Base-by-base conservation (phyloP, 2,113 vertebrate genomes). In the Alosa alosa region DNA sequence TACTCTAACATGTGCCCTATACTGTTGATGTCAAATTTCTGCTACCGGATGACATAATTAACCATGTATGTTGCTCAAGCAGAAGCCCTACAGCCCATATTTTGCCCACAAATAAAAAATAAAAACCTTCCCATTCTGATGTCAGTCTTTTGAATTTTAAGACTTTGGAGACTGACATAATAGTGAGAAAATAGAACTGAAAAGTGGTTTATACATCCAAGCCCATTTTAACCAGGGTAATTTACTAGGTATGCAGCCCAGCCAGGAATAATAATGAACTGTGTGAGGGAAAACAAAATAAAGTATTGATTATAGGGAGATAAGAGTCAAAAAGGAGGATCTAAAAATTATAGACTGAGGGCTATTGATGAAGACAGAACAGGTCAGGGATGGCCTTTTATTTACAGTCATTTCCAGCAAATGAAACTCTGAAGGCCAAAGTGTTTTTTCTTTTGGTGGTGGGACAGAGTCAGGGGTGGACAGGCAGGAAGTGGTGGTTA, bases 401-500 rank as follows among this genome's bases (percentile, higher is more conserved):
- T 72, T 72, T 72, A 36, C 60, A 64, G n/a, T 64, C 60, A 64
- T 22, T 64, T 64, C 60, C 60, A 64, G 20, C 7, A n/a, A 64
- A 20, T 64, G 60, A 64, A 64, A 64, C 60, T 25, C 20, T 9
- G 20, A 64, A 64, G 60, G 60, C 60, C 60, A 64, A 64, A 36
- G 31, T 39, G 1, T 17, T 39, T 17, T 78, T 39, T 39, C 0
- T 31, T 17, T 36, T 78, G 72, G 10, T 39, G 11, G 36, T 9
- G 72, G 31, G 20, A 15, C 39, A 39, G 10, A 36, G 31, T 31
- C 72, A 78, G 64, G 64, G 64, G 25, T 72, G 25, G 64, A 25
- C 31, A 72, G 64, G 64, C 31, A 72, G 64, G 64, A 72, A 72
- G 72, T 39, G 72, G 72, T 78, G 15, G 11, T 78, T 78, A 78